phyloP scores from a whole-genome alignment of 1,140 invertebrate species.

The Lucilia sericata region DNA sequence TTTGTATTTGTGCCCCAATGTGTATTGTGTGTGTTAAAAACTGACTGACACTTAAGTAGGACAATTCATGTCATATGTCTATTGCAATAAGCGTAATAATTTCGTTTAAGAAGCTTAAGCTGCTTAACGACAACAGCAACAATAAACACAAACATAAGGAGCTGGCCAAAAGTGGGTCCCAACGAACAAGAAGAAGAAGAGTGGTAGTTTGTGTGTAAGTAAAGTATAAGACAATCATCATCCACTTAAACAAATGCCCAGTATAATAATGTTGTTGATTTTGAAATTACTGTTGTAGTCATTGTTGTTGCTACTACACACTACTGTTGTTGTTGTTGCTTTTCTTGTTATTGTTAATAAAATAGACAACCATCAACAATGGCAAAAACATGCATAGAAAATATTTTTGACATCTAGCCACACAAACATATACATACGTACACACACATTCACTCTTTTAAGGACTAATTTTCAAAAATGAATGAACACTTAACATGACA shows the following conservation, averaged over 20 bases:
- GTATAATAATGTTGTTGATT: background rate
- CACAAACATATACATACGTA: background rate
- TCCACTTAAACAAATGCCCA: background rate
- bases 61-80: slow-evolving; percentile 34
- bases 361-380: slow-evolving; percentile 21
- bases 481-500: slow-evolving; percentile 20
- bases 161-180: background rate
- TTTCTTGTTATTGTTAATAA: slow-evolving; percentile 12
- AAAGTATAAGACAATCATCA: background rate
- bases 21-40: background rate
- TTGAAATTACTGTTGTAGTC: background rate
- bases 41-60: slow-evolving; percentile 14
- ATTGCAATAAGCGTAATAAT: slow-evolving; percentile 41
- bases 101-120: slow-evolving; percentile 18
- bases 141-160: background rate
- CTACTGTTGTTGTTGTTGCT: background rate
- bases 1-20: background rate
- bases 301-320: background rate
- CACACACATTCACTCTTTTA: background rate
- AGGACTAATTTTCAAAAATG: background rate
- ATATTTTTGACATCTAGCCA: background rate
- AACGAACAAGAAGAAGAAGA: background rate
- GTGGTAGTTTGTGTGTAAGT: too few relatives aligned
- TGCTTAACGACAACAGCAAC: background rate
- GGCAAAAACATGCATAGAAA: slow-evolving; percentile 15